A percentile compares a stretch with the other conserved stretches of the same genome.
These are phyloP conservation scores for Chymomyza amoena DNA, from an alignment of 2,888 invertebrate genomes.

Conservation along the genomic window DNA sequence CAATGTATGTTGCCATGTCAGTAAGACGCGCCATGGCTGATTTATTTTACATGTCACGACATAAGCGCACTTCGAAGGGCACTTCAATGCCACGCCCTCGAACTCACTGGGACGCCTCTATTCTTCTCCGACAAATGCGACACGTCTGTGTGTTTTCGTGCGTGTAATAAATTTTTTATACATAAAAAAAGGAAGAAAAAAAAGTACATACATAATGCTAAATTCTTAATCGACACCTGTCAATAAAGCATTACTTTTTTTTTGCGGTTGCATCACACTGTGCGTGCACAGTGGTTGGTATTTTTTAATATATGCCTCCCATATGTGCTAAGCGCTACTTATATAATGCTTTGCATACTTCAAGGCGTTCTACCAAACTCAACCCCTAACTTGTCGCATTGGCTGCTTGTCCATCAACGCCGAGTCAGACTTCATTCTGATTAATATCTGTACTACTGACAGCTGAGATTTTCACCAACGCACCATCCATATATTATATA, in stretches of 20 bases:
- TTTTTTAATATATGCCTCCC: constrained; percentile 67
- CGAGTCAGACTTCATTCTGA: constrained; percentile 33
- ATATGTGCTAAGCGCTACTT: constrained; percentile 44
- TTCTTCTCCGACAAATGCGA: constrained; percentile 45
- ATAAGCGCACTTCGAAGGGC: constrained; percentile 61
- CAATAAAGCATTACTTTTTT: constrained; percentile 52
- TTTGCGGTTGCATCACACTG: constrained; percentile 25
- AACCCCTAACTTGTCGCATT: neutral
- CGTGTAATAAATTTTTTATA: constrained; percentile 72
- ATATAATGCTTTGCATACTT: constrained; percentile 56
- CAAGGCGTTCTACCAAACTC: neutral
- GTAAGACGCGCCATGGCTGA: constrained; percentile 51
- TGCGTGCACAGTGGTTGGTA: constrained; percentile 11
- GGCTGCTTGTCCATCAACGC: neutral
- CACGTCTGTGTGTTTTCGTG: constrained; percentile 69
- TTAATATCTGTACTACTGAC: constrained; percentile 69
- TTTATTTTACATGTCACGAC: constrained; percentile 72
- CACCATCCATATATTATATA: constrained; percentile 10
- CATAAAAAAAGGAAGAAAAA: constrained; percentile 3
- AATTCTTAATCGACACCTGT: constrained; percentile 73
- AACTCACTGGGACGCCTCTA: neutral
- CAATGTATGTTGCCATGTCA: neutral
- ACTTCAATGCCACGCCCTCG: constrained; percentile 32
- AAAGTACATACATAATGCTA: constrained; percentile 51
- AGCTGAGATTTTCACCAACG: constrained; percentile 53